Percentiles rank a stretch among this genome's conserved stretches.
These are phyloP conservation scores for Oxytorus armatus DNA, from an alignment of 2,888 invertebrate species.

Conservation along the genomic window DNA sequence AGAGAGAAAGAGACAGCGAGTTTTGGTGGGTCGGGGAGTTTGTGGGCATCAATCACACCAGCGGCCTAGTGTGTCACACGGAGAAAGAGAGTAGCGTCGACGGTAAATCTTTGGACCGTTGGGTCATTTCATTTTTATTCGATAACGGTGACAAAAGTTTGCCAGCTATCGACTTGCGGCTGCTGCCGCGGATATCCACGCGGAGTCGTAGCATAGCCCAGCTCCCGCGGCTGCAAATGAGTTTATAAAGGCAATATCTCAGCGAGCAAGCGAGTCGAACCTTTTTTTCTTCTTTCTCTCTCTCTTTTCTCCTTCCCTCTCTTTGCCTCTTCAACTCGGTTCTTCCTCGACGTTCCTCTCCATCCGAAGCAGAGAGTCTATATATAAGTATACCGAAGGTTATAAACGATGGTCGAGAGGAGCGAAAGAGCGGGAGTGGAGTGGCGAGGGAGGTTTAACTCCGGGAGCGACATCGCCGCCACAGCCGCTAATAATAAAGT, in stretches of 20 bases:
- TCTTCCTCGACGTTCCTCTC: constrained; percentile 53
- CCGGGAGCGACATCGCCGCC: constrained; percentile 65
- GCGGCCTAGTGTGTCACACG: constrained; percentile 73
- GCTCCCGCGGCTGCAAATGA: constrained; percentile 82
- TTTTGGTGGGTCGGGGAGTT: constrained; percentile 39
- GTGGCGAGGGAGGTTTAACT: constrained; percentile 42
- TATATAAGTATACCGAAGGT: constrained; percentile 49
- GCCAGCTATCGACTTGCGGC: constrained; percentile 44
- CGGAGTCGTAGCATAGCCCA: constrained; percentile 63
- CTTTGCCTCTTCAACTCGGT: constrained; percentile 51
- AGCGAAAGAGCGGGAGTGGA: constrained; percentile 14
- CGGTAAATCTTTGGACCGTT: constrained; percentile 60
- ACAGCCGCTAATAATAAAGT: constrained; percentile 84
- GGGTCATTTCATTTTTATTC: constrained; percentile 26
- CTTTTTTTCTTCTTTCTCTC: constrained; percentile 52
- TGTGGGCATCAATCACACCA: constrained; percentile 79
- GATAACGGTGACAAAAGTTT: constrained; percentile 64
- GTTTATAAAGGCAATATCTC: constrained; percentile 84
- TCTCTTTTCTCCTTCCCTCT: constrained; percentile 58
- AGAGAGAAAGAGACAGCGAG: constrained; percentile 37
- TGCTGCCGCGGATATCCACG: constrained; percentile 58
- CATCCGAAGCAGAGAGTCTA: constrained; percentile 46
- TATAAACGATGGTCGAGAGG: constrained; percentile 45
- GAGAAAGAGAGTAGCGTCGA: constrained; percentile 32
- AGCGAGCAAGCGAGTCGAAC: constrained; percentile 70